Evolutionary conservation across 2,888 invertebrate species (phyloP), one percentile per base, ranked within the genome.

Genomic region (Orthosia gothica): DNA sequence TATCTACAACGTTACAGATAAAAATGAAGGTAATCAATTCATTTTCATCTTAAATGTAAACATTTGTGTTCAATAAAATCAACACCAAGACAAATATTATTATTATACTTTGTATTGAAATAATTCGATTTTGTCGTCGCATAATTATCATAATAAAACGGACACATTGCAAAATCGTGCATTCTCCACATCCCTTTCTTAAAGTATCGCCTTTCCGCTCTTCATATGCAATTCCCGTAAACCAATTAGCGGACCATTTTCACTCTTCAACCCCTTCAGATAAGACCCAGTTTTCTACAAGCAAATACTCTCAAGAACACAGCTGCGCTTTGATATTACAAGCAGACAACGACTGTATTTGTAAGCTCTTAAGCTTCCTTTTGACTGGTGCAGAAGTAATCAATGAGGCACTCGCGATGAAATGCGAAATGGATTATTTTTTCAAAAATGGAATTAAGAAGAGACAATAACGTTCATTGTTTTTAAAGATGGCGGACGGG

Each of bases 401-500:
- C 94, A 95, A 94, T 94, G 94, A 93, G 91, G 89, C 93, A 91
- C 92, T 94, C 92, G 92, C 92, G 93, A 95, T 95, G 94, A 95
- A 95, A 96, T 94, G 94, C 95, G 95, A 95, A 95, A 95, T 95
- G 95, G 95, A 96, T 96, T 96, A 95, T 96, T 96, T 96, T 96
- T 96, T 96, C 94, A 95, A 96, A 96, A 96, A 96, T 95, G 96
- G 96, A 95, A 96, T 96, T 95, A 96, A 95, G 95, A 94, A 95
- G 95, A 95, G 96, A 96, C 96, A 96, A 96, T 96, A 96, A 96
- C 94, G 95, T 92, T 95, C 95, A 96, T 96, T 96, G 96, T 96
- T 95, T 94, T 95, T 94, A 95, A 96, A 96, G 94, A 96, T 96
- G 96, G 96, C 95, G 94, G 94, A 90, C 90, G 90, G 90, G 92